Conservation (phyloP, 1,140 invertebrate species). For the Drosophila ficusphila region DNA sequence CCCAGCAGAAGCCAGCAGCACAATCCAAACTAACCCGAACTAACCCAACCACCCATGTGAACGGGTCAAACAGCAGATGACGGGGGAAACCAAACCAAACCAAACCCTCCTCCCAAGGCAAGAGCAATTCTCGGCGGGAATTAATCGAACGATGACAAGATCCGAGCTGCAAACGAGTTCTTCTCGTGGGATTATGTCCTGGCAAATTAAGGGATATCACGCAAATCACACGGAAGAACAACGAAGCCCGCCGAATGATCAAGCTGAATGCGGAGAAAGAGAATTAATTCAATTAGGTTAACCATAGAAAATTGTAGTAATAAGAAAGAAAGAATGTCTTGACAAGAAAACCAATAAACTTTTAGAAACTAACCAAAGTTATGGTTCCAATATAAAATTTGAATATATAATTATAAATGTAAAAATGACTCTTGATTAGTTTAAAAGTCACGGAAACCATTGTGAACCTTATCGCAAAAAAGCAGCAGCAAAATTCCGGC, state of each 20-base stretch:
- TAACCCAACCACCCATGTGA: conserved; percentile 48
- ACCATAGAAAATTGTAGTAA: conserved; percentile 2
- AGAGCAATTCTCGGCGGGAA: conserved; percentile 5
- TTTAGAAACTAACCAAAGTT: too few relatives aligned
- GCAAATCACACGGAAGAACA: conserved; percentile 4
- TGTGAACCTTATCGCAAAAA: not conserved
- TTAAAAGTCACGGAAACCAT: not conserved
- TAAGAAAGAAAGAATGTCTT: not conserved
- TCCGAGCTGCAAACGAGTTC: conserved; percentile 10
- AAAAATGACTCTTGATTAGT: not conserved
- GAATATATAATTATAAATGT: too few relatives aligned
- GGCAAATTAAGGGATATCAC: too few relatives aligned
- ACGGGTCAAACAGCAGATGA: conserved; percentile 32
- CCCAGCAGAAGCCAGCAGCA: too few relatives aligned
- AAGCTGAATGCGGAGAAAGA: not conserved
- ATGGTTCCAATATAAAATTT: too few relatives aligned
- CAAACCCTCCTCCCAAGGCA: conserved; percentile 6
- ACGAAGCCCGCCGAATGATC: not conserved
- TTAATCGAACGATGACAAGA: conserved; percentile 30
- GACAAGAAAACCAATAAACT: too few relatives aligned
- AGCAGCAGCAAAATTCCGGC: not conserved
- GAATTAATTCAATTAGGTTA: conserved; percentile 18
- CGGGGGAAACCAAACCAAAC: conserved; percentile 1
- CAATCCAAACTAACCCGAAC: too few relatives aligned
- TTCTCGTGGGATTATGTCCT: conserved; percentile 6